Evolutionary conservation across 2,797 vertebrate genomes (phyloP).

Genomic region (Hippopotamyrus pictus): DNA sequence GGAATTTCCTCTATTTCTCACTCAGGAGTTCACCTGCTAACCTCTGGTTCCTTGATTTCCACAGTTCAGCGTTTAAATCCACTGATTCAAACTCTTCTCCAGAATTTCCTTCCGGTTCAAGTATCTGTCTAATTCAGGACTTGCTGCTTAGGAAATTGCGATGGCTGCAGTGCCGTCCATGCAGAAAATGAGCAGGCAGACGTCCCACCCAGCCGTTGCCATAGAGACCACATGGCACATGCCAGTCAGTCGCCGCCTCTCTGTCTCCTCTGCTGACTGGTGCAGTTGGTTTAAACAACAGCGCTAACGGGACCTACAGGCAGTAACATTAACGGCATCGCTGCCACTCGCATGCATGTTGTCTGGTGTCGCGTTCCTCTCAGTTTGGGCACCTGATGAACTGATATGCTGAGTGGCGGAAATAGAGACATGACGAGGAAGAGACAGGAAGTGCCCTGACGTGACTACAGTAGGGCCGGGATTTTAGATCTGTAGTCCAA

Average conservation of each 20-base stretch:
- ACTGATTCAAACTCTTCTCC: not conserved
- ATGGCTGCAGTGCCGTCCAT: not conserved
- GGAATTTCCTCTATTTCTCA: not conserved
- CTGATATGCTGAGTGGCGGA: not conserved
- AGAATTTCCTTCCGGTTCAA: not conserved
- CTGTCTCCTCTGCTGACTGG: not conserved
- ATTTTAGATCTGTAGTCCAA: not conserved
- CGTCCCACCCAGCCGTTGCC: not conserved
- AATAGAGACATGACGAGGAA: not conserved
- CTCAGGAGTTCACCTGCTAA: not conserved
- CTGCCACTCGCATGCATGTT: not conserved
- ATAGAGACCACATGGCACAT: not conserved
- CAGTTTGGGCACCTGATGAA: not conserved
- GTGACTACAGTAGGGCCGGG: not conserved
- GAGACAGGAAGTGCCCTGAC: not conserved
- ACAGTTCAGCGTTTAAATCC: not conserved
- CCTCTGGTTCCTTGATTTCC: not conserved
- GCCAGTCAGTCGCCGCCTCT: not conserved
- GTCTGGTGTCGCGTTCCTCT: not conserved
- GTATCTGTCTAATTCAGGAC: not conserved
- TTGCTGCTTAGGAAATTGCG: not conserved
- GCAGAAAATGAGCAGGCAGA: not conserved
- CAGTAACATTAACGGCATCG: not conserved
- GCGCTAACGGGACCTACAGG: not conserved
- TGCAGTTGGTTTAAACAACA: not conserved